These are phyloP conservation scores for Holothuria scabra DNA, from an alignment of 53 echinoderm and acorn worm genomes.

Conservation along the genomic window DNA sequence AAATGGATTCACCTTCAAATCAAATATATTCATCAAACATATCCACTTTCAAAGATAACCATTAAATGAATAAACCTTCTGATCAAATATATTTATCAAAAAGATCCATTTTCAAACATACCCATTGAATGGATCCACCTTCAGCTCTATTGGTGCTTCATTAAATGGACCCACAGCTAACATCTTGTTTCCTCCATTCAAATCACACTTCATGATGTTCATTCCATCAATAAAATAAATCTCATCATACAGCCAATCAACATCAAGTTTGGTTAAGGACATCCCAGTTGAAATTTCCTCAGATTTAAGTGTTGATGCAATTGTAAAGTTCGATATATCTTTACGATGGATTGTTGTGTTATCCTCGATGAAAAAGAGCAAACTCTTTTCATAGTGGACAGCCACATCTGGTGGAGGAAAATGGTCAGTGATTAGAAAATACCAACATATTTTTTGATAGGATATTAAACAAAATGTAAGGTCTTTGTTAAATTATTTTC, in stretches of 20 bases:
- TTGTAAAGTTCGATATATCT: conserved; percentile 54
- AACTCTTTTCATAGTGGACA: conserved; percentile 71
- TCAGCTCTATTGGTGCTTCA: conserved; percentile 68
- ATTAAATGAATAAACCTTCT: too few species aligned
- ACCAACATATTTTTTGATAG: too few species aligned
- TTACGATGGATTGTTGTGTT: conserved; percentile 68
- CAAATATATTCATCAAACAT: too few species aligned
- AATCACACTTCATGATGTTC: conserved; percentile 56
- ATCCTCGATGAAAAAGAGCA: conserved; percentile 67
- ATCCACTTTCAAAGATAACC: too few species aligned
- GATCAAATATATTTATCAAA: too few species aligned
- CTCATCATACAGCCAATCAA: conserved; percentile 93
- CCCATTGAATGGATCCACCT: conserved; percentile 94
- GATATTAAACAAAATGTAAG: too few species aligned
- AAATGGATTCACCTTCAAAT: too few species aligned
- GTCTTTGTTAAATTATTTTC: too few species aligned
- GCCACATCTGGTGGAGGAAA: conserved; percentile 70
- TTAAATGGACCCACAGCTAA: conserved; percentile 64
- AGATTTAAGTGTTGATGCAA: conserved; percentile 53
- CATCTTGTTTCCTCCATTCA: conserved; percentile 52
- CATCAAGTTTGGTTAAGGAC: conserved; percentile 68
- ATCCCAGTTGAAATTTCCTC: conserved; percentile 66
- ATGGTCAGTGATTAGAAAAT: too few species aligned
- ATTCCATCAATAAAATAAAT: conserved; percentile 82
- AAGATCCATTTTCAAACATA: conserved; percentile 10